Conservation (phyloP, 2,888 invertebrate species). For the Leptinotarsa rubiginosa region DNA sequence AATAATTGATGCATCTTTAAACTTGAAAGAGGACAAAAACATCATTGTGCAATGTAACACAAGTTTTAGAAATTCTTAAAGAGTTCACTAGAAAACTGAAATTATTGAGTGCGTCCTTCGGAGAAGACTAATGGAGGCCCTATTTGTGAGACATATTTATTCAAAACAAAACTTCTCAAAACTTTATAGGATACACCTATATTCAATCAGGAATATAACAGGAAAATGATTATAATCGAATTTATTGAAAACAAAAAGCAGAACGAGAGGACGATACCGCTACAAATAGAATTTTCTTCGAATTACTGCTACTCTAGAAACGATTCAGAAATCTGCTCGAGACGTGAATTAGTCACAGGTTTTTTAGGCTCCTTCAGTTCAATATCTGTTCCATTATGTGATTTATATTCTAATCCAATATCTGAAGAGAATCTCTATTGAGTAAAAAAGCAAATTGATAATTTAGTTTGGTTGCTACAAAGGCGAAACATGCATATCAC, state of each 20-base stretch:
- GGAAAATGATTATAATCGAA: background rate
- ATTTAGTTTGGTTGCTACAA: background rate
- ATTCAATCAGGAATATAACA: background rate
- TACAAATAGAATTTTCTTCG: constrained; percentile 36
- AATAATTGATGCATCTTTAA: too few relatives aligned
- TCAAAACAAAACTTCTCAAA: too few relatives aligned
- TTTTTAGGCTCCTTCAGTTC: constrained; percentile 19
- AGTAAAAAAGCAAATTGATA: background rate
- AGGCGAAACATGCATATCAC: background rate
- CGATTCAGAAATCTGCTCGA: constrained; percentile 38
- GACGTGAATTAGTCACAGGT: constrained; percentile 33
- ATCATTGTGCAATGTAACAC: too few relatives aligned
- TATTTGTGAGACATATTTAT: too few relatives aligned
- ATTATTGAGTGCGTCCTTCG: too few relatives aligned
- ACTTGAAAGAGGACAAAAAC: too few relatives aligned
- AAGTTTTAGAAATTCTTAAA: too few relatives aligned
- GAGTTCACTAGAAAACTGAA: too few relatives aligned
- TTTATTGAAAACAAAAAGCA: constrained; percentile 29
- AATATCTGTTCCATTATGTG: background rate
- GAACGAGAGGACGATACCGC: constrained; percentile 40
- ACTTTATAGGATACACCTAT: too few relatives aligned
- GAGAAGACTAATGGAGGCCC: too few relatives aligned
- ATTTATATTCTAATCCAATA: background rate
- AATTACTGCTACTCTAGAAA: constrained; percentile 43
- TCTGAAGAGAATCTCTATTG: background rate